Base-by-base conservation (phyloP, 2,888 invertebrate species). In the Platycheirus albimanus region DNA sequence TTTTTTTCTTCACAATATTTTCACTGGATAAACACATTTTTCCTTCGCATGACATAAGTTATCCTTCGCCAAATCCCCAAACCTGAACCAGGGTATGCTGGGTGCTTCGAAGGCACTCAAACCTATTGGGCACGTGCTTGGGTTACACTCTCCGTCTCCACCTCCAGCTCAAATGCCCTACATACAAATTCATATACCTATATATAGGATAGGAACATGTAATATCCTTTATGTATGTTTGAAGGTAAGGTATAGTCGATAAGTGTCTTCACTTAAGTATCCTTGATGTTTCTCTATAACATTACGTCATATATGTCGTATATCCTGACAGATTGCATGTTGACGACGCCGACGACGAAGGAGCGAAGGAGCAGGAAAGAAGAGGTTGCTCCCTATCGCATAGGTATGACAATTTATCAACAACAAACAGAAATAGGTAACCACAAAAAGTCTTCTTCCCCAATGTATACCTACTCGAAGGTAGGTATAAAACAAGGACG, bases 281-380 rank as follows among this genome's bases (percentile, higher is more conserved):
- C 49, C 71, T 71, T 61, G 52, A 77, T 71, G 41, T 63, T 71
- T 61, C 38, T 45, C 45, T 36, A n/a, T 36, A 66, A 52, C 64
- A 52, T 76, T 81, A 58, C 76, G 64, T 80, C 81, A 77, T 61
- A 30, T 64, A 56, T 70, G 58, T 80, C 66, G 41, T 61, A 28
- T 66, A 77, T 77, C 52, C 81, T 71, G 81, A 81, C 66, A 77
- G 81, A 81, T 81, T 81, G 81, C 77, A 66, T 64, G 67, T 81
- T 81, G 41, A n/a, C n/a, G n/a, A n/a, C n/a, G n/a, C n/a, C n/a
- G n/a, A n/a, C 61, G 28, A 30, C 20, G 33, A 80, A 80, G 47
- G 28, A 30, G 15, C 13, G 24, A n/a, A n/a, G n/a, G n/a, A n/a
- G n/a, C n/a, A n/a, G n/a, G n/a, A n/a, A n/a, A n/a, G n/a, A n/a